A percentile compares a stretch with the other conserved stretches of the same genome.
Evolutionary conservation across 2,888 invertebrate genomes (phyloP).

Genomic region (Keiferia lycopersicella): DNA sequence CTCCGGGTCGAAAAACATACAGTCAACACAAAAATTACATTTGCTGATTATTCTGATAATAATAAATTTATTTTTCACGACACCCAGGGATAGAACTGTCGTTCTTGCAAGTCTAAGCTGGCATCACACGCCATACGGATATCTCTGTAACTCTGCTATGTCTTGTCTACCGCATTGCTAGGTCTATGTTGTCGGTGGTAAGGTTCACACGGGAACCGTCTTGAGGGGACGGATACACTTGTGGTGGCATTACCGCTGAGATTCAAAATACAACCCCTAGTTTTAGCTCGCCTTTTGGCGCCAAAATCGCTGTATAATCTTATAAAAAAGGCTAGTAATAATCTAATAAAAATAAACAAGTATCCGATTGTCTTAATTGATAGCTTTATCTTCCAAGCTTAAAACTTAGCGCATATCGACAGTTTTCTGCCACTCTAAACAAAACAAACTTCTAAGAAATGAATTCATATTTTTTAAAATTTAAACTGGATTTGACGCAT

Average conservation of each 20-base stretch:
- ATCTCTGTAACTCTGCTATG: not conserved
- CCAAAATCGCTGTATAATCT: not conserved
- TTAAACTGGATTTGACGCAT: no score
- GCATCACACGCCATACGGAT: not conserved
- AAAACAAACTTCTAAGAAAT: no score
- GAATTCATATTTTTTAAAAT: no score
- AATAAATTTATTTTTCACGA: no score
- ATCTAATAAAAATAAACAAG: no score
- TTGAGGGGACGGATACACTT: constrained; percentile 50
- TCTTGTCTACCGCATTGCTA: constrained; percentile 9
- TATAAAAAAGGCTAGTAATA: no score
- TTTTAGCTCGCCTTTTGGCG: constrained; percentile 28
- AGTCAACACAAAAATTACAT: no score
- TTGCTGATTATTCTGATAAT: no score
- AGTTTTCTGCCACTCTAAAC: no score
- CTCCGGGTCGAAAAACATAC: no score
- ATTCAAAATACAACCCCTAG: constrained; percentile 29
- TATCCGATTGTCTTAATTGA: no score
- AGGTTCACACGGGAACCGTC: constrained; percentile 77
- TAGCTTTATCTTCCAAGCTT: not conserved
- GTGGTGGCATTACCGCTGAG: constrained; percentile 43
- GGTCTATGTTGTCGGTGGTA: constrained; percentile 43
- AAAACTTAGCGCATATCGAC: no score
- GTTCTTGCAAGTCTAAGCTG: not conserved
- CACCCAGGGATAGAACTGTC: not conserved